phyloP scores from a whole-genome alignment of 2,113 vertebrate genomes.

The Hemiprocne comata region DNA sequence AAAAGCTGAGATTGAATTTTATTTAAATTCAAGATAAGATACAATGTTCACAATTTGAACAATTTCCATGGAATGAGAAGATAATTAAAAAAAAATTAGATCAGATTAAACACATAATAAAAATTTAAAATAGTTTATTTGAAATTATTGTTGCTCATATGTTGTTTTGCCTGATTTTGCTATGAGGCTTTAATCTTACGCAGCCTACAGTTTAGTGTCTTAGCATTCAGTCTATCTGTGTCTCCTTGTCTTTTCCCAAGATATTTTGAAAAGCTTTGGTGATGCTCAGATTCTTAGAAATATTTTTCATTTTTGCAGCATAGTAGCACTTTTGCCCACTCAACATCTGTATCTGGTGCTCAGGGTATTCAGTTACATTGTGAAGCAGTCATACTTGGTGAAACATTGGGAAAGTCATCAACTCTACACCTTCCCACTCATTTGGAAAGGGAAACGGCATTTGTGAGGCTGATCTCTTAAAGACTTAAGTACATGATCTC shows the following conservation, averaged over 20 bases:
- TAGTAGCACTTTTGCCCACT: neutral
- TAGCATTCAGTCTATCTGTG: neutral
- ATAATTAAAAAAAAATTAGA: neutral
- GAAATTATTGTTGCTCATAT: neutral
- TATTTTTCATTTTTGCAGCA: neutral
- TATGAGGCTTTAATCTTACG: neutral
- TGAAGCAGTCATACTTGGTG: neutral
- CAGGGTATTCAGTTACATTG: neutral
- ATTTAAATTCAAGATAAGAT: neutral
- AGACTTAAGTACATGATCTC: neutral
- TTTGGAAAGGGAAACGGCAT: neutral
- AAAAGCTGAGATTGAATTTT: neutral
- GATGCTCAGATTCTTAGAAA: neutral
- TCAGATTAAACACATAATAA: neutral
- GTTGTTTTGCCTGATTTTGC: neutral
- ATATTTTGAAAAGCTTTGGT: neutral
- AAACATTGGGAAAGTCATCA: neutral
- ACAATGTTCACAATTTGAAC: neutral
- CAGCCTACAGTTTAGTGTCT: neutral
- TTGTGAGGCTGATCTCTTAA: neutral
- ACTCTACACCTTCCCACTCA: neutral
- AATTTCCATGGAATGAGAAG: neutral
- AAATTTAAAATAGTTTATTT: neutral
- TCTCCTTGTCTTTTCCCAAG: neutral
- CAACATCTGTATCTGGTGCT: neutral